Evolutionary conservation across 2,113 vertebrate genomes (phyloP).

Genomic region (Lates calcarifer): DNA sequence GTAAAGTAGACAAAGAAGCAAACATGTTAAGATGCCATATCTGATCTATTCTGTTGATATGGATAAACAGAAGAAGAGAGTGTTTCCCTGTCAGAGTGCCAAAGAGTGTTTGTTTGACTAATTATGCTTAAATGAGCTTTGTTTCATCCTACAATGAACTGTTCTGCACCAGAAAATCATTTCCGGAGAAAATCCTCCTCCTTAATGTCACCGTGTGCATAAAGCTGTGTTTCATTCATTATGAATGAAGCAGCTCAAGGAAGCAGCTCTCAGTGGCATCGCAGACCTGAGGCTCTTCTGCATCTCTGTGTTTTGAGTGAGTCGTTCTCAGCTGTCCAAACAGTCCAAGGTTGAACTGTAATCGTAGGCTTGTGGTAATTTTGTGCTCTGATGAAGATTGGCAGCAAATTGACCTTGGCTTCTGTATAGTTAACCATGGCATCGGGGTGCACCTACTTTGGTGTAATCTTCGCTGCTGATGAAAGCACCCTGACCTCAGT

Average conservation of each 20-base stretch:
- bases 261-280: slow-evolving; percentile 6
- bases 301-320: slow-evolving; percentile 15
- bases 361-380: slow-evolving; percentile 40
- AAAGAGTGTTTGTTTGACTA: not conserved
- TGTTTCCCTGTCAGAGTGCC: not conserved
- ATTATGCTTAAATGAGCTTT: slow-evolving; percentile 2
- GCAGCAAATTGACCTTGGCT: slow-evolving; percentile 41
- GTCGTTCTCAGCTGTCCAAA: slow-evolving; percentile 15
- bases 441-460: not conserved
- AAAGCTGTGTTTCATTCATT: slow-evolving; percentile 26
- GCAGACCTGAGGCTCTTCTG: not conserved
- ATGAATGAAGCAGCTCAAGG: slow-evolving; percentile 23
- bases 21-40: not conserved
- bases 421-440: slow-evolving; percentile 3
- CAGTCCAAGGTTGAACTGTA: slow-evolving; percentile 52
- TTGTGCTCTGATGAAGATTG: slow-evolving; percentile 42
- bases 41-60: not conserved
- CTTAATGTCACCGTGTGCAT: slow-evolving; percentile 21
- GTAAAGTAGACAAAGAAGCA: not conserved
- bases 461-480: not conserved
- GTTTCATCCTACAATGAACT: not conserved
- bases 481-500: not conserved
- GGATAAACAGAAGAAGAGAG: not conserved
- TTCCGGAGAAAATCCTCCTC: not conserved
- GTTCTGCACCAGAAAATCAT: slow-evolving; percentile 2